phyloP scores from a whole-genome alignment of 2,888 invertebrate genomes.

The Ectemnius continuus region DNA sequence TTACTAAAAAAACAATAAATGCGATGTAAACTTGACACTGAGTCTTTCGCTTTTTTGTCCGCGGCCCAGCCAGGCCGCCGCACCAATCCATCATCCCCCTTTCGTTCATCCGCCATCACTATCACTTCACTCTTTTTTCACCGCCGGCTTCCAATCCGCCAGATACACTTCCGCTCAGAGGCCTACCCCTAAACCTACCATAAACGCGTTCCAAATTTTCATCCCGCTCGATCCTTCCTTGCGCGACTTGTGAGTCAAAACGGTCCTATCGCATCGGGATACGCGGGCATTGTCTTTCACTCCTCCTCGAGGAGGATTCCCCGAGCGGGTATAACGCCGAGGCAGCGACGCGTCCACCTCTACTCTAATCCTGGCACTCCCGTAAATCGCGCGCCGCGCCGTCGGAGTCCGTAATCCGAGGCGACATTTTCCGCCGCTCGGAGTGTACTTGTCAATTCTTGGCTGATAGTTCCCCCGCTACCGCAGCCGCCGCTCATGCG shows the following conservation, averaged over 20 bases:
- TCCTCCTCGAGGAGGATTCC: no score
- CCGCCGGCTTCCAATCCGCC: neutral
- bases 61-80: constrained; percentile 60
- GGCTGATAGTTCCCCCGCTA: constrained; percentile 47
- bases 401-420: constrained; percentile 16
- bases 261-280: no score
- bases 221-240: neutral
- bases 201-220: neutral
- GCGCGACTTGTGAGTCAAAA: neutral
- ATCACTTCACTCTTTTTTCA: neutral
- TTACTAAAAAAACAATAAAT: constrained; percentile 75
- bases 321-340: no score
- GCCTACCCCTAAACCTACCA: neutral
- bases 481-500: constrained; percentile 11
- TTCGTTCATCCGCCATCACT: constrained; percentile 15
- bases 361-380: no score
- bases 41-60: constrained; percentile 70
- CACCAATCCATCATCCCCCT: constrained; percentile 41
- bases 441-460: constrained; percentile 54
- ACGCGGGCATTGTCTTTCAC: no score
- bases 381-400: no score
- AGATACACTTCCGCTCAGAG: neutral
- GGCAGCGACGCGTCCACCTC: no score
- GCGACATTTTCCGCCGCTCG: constrained; percentile 25
- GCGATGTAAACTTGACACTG: constrained; percentile 73